phyloP scores from a whole-genome alignment of 2,888 invertebrate species.

The Apamea monoglypha region DNA sequence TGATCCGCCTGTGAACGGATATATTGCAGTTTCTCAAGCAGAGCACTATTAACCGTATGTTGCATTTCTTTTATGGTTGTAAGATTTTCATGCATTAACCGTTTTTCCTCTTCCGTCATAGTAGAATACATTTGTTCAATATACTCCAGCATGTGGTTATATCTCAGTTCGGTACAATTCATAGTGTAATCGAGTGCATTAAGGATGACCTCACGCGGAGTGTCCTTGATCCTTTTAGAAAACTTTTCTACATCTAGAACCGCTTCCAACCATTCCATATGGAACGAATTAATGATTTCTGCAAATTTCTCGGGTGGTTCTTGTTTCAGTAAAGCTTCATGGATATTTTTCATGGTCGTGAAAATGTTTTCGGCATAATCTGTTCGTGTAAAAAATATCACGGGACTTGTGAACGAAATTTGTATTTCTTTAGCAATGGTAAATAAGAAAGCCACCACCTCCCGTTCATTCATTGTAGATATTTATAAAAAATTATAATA shows the following conservation, averaged over 20 bases:
- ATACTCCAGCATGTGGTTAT: constrained; percentile 55
- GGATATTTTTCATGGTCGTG: constrained; percentile 61
- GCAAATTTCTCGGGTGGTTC: constrained; percentile 46
- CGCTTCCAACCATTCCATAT: constrained; percentile 72
- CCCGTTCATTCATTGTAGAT: constrained; percentile 66
- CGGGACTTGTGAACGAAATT: constrained; percentile 71
- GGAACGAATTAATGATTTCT: constrained; percentile 68
- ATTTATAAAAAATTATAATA: constrained; percentile 14
- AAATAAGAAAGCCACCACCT: constrained; percentile 63
- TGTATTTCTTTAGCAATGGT: constrained; percentile 71
- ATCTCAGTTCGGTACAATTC: constrained; percentile 63
- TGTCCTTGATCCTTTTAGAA: constrained; percentile 66
- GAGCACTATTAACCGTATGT: constrained; percentile 62
- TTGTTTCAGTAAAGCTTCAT: constrained; percentile 55
- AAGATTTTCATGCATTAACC: constrained; percentile 62
- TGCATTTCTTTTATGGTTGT: constrained; percentile 67
- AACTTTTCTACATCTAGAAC: constrained; percentile 70
- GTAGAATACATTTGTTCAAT: constrained; percentile 43
- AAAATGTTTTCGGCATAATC: constrained; percentile 70
- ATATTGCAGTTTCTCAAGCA: constrained; percentile 68
- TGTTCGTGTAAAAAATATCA: constrained; percentile 72
- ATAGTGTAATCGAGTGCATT: constrained; percentile 70
- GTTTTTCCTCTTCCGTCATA: constrained; percentile 60
- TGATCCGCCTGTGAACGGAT: constrained; percentile 67
- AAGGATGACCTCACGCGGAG: constrained; percentile 67